A percentile compares a stretch with the other conserved stretches of the same genome.
Evolutionary conservation across 2,797 vertebrate species (phyloP).

Genomic region (Tokudaia tokunoshimensis): DNA sequence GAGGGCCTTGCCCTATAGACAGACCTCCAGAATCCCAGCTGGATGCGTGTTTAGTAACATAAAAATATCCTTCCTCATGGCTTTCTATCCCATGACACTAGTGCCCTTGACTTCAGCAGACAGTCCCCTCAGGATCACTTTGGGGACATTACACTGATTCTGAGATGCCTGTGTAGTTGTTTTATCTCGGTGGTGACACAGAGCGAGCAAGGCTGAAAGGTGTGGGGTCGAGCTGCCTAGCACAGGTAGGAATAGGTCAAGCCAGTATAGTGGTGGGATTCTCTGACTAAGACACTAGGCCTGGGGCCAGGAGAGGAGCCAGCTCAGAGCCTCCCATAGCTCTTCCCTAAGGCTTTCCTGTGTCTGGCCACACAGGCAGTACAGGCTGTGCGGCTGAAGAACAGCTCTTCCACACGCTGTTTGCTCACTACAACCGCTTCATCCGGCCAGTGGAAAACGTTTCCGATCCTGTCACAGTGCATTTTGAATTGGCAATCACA

Average conservation of each 20-base stretch:
- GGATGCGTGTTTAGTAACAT: background rate
- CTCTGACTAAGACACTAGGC: background rate
- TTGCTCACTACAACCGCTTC: slow-evolving; percentile 95
- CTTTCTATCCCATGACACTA: background rate
- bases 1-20: background rate
- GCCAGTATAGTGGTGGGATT: background rate
- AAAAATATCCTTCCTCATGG: background rate
- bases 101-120: too few species aligned
- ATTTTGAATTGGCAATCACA: slow-evolving; percentile 97
- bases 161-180: background rate
- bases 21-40: background rate
- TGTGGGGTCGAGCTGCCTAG: background rate
- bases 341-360: background rate
- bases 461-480: slow-evolving; percentile 95
- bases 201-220: background rate
- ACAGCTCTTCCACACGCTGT: slow-evolving; percentile 93
- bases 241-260: background rate
- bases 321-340: background rate
- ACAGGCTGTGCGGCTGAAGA: slow-evolving; percentile 93
- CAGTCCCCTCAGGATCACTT: background rate
- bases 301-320: background rate
- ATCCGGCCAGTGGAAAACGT: slow-evolving; percentile 97
- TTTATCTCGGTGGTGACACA: background rate
- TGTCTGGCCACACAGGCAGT: slow-evolving; percentile 85
- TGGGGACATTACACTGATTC: background rate